These are phyloP conservation scores for Trichogramma evanescens DNA, from an alignment of 2,888 invertebrate genomes.

Conservation along the genomic window DNA sequence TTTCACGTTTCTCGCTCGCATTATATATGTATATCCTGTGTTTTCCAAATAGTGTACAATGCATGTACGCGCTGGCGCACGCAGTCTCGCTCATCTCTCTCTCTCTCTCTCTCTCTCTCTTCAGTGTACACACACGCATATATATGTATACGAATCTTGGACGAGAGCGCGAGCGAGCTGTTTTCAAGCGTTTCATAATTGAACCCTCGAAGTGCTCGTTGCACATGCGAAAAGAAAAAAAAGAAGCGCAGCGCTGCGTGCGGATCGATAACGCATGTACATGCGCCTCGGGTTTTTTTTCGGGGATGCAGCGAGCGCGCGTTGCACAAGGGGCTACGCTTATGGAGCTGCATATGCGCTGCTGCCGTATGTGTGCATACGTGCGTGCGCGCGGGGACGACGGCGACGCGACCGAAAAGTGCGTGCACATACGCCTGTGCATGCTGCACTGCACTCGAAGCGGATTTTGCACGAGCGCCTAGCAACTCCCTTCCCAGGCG, in stretches of 20 bases:
- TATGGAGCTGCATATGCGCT: not conserved
- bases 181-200: slow-evolving; percentile 43
- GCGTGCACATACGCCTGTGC: not conserved
- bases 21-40: no score
- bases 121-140: not conserved
- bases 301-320: slow-evolving; percentile 12
- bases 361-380: not conserved
- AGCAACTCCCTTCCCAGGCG: no score
- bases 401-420: not conserved
- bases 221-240: slow-evolving; percentile 5
- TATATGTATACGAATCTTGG: slow-evolving; percentile 2
- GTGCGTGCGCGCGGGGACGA: not conserved
- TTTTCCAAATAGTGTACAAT: no score
- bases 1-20: no score
- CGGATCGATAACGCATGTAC: slow-evolving; percentile 21
- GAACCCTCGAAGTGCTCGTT: slow-evolving; percentile 27
- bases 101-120: slow-evolving; percentile 16
- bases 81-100: not conserved
- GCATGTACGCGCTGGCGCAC: not conserved
- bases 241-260: not conserved
- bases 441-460: no score
- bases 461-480: no score
- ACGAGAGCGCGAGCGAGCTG: slow-evolving; percentile 23
- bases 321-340: not conserved
- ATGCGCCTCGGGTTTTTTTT: slow-evolving; percentile 12